Percentiles rank a stretch among this genome's conserved stretches.
Conservation (phyloP, 1,140 invertebrate species). For the Lucilia cuprina region DNA sequence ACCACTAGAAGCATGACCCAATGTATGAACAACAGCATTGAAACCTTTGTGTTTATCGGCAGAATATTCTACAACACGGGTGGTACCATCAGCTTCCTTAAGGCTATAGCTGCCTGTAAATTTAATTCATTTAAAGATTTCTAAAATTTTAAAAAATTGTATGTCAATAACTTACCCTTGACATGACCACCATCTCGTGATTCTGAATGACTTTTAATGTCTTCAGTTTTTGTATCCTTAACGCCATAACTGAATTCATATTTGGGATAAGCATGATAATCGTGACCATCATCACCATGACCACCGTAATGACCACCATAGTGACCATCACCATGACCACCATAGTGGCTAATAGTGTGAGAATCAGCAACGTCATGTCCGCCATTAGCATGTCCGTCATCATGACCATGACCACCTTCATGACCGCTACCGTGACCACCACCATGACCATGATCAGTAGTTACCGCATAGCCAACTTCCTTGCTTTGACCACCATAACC, state of each 20-base stretch:
- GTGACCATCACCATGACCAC: not conserved
- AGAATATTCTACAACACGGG: slow-evolving; percentile 68
- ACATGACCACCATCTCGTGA: slow-evolving; percentile 53
- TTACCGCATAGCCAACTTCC: not conserved
- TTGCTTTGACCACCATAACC: not conserved
- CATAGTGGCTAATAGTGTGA: not conserved
- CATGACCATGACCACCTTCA: not conserved
- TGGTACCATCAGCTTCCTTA: slow-evolving; percentile 64
- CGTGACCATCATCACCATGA: not conserved
- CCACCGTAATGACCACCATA: not conserved
- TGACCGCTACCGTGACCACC: not conserved
- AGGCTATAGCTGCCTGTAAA: slow-evolving; percentile 63
- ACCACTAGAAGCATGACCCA: not conserved
- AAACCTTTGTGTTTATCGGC: slow-evolving; percentile 70
- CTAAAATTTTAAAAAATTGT: not conserved
- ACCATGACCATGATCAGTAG: not conserved
- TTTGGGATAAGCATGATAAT: slow-evolving; percentile 49
- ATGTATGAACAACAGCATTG: slow-evolving; percentile 56
- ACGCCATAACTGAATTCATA: slow-evolving; percentile 56
- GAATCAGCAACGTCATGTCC: not conserved
- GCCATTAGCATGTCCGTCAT: not conserved
- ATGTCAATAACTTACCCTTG: slow-evolving; percentile 42
- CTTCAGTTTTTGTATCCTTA: slow-evolving; percentile 56
- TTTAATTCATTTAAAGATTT: not conserved
- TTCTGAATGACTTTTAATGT: slow-evolving; percentile 51